These are phyloP conservation scores for Brachyrhaphis roseni DNA, from an alignment of 2,797 vertebrate species.

Conservation along the genomic window DNA sequence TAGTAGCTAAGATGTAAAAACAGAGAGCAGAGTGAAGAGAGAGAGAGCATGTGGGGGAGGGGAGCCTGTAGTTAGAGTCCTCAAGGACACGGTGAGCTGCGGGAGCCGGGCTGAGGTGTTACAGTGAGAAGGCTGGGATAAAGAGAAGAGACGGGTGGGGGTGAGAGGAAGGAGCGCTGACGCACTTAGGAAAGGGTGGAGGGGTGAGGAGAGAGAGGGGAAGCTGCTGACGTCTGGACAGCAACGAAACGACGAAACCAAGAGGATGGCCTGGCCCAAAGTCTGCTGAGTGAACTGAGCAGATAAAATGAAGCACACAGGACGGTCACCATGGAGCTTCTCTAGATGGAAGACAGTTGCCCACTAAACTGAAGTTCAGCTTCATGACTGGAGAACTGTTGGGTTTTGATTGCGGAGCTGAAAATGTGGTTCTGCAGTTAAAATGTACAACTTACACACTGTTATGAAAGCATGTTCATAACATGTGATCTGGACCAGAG, in stretches of 20 bases:
- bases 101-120: conserved; percentile 70
- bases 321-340: conserved; percentile 48
- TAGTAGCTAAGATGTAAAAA: conserved; percentile 37
- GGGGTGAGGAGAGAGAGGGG: conserved; percentile 16
- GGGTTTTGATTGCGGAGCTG: conserved; percentile 1
- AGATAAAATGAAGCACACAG: conserved; percentile 46
- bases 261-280: conserved; percentile 70
- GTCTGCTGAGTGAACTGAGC: conserved; percentile 57
- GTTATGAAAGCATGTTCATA: background rate
- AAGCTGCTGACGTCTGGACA: conserved; percentile 76
- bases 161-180: conserved; percentile 66
- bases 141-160: conserved; percentile 25
- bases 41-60: conserved; percentile 32
- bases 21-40: conserved; percentile 18
- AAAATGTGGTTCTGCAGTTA: conserved; percentile 22
- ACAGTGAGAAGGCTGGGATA: conserved; percentile 62
- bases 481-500: background rate
- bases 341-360: conserved; percentile 37
- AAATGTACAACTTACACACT: background rate
- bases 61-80: conserved; percentile 51
- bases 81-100: conserved; percentile 78
- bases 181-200: conserved; percentile 69
- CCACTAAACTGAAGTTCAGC: conserved; percentile 43
- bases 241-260: conserved; percentile 73
- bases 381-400: conserved; percentile 22